phyloP scores from a whole-genome alignment of 2,797 vertebrate species.

The Anguilla anguilla region DNA sequence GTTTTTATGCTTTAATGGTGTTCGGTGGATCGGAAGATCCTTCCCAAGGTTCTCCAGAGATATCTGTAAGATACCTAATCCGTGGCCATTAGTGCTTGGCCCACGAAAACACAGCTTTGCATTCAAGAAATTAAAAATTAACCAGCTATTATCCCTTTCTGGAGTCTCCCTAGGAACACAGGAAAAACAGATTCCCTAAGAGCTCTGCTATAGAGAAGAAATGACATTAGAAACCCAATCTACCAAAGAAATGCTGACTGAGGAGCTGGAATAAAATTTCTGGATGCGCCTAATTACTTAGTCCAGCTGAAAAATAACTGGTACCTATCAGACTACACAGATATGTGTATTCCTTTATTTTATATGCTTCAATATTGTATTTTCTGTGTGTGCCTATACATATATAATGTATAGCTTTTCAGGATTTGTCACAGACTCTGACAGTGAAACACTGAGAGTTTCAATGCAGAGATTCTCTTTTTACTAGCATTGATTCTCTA shows the following conservation, averaged over 20 bases:
- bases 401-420: background rate
- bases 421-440: background rate
- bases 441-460: background rate
- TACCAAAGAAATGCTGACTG: constrained; percentile 40
- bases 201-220: constrained; percentile 26
- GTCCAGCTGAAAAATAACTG: constrained; percentile 12
- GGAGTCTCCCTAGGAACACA: constrained; percentile 31
- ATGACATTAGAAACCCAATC: constrained; percentile 49
- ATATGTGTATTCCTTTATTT: too few relatives aligned
- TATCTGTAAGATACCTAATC: constrained; percentile 59
- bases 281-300: constrained; percentile 33
- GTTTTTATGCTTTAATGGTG: constrained; percentile 57
- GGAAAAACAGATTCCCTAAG: constrained; percentile 44
- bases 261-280: background rate
- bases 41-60: constrained; percentile 40
- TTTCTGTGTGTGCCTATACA: background rate
- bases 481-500: background rate
- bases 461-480: background rate
- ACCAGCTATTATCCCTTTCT: constrained; percentile 56
- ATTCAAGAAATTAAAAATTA: constrained; percentile 69
- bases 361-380: background rate
- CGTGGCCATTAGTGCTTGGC: constrained; percentile 54
- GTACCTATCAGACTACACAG: background rate
- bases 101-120: constrained; percentile 49
- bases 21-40: constrained; percentile 50